Conservation (phyloP, 2,113 vertebrate species). For the Fulica atra region DNA sequence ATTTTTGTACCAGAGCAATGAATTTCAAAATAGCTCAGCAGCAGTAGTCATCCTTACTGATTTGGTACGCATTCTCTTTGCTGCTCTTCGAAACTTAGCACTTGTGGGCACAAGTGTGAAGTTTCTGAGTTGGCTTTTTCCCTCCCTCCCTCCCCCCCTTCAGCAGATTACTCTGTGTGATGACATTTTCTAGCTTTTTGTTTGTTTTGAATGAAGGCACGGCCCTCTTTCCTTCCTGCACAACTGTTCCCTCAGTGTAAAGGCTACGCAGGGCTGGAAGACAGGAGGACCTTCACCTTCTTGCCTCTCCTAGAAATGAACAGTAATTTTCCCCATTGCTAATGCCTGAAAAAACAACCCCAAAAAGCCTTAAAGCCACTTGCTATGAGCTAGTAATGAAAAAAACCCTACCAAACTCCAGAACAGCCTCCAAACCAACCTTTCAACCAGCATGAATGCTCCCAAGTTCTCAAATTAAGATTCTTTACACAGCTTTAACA, state of each 20-base stretch:
- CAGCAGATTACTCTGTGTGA: background rate
- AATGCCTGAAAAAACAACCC: background rate
- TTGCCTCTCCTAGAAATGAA: background rate
- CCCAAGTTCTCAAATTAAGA: fast-evolving
- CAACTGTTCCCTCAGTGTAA: background rate
- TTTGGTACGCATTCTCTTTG: background rate
- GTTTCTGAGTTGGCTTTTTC: background rate
- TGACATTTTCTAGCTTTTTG: background rate
- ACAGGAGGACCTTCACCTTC: background rate
- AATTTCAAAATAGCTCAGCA: constrained; percentile 24
- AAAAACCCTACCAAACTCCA: too few species aligned
- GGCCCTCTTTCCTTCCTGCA: background rate
- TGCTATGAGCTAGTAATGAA: background rate
- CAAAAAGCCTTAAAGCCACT: background rate
- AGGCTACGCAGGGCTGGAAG: background rate
- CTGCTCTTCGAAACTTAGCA: background rate
- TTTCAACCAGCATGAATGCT: background rate
- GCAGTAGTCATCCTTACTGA: background rate
- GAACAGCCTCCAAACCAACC: background rate
- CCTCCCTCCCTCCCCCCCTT: background rate
- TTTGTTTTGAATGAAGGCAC: background rate
- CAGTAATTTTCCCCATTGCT: background rate
- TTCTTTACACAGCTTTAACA: background rate
- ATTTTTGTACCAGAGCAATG: background rate
- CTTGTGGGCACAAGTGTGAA: background rate